Conservation (phyloP, 2,797 vertebrate species). For the Astyanax mexicanus region DNA sequence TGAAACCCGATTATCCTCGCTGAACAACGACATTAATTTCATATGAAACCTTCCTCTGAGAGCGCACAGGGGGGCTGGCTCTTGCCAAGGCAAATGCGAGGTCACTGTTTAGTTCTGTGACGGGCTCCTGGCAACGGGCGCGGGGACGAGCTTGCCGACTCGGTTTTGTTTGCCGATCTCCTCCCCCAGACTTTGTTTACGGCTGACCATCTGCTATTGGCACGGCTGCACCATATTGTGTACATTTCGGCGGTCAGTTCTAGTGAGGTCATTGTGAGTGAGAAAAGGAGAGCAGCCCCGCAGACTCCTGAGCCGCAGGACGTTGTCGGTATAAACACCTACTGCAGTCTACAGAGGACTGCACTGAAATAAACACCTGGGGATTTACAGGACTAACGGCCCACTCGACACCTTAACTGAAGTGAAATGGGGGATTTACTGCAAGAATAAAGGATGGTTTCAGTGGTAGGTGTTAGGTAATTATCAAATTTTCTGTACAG, state of each 20-base stretch:
- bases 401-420: constrained; percentile 22
- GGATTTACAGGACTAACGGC: constrained; percentile 2
- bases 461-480: too few species aligned
- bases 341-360: background rate
- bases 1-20: constrained; percentile 45
- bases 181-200: constrained; percentile 58
- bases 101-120: constrained; percentile 29
- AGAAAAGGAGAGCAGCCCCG: constrained; percentile 1
- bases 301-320: constrained; percentile 26
- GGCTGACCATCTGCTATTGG: constrained; percentile 59
- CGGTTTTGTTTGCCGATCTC: constrained; percentile 45
- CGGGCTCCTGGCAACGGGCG: constrained; percentile 38
- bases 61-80: constrained; percentile 1
- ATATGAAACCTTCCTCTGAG: constrained; percentile 32
- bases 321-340: constrained; percentile 23
- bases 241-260: constrained; percentile 36
- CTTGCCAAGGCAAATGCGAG: constrained; percentile 28
- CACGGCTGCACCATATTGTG: constrained; percentile 34
- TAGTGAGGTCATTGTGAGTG: constrained; percentile 38
- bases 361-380: constrained; percentile 10
- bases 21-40: constrained; percentile 27
- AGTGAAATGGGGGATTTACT: background rate
- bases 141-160: background rate
- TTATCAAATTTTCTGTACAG: too few species aligned
- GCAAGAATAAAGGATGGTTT: too few species aligned